Conservation (phyloP, 2,797 vertebrate species). For the Aldrovandia affinis region DNA sequence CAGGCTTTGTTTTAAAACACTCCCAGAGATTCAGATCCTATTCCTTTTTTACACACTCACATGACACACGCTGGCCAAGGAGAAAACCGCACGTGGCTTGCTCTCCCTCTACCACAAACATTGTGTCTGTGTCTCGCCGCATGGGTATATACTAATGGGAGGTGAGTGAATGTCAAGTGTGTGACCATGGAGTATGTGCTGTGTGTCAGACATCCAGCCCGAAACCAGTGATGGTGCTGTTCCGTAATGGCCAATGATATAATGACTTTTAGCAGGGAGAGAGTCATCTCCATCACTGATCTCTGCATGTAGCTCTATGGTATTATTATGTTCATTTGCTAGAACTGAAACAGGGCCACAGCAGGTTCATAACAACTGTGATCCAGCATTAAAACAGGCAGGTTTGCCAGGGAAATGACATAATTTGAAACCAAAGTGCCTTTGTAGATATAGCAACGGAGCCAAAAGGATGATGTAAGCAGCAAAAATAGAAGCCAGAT, state of each 20-base stretch:
- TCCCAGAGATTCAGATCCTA: constrained; percentile 37
- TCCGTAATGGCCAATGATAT: neutral
- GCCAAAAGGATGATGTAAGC: neutral
- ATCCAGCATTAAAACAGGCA: neutral
- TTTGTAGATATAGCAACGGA: neutral
- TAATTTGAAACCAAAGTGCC: neutral
- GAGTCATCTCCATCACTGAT: neutral
- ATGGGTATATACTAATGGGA: neutral
- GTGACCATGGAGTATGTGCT: neutral
- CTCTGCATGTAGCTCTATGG: neutral
- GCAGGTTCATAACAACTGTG: neutral
- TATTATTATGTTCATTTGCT: neutral
- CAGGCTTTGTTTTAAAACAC: constrained; percentile 55
- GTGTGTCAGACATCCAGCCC: neutral
- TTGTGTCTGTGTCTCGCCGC: neutral
- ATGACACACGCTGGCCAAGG: constrained; percentile 45
- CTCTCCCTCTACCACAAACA: neutral
- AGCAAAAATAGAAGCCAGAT: neutral
- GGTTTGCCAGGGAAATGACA: too few species aligned
- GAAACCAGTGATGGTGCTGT: neutral
- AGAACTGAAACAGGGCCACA: neutral
- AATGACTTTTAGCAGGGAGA: neutral
- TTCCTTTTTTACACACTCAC: constrained; percentile 49
- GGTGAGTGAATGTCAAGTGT: neutral
- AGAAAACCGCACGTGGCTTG: neutral